Base-by-base conservation (phyloP, 2,797 vertebrate genomes). In the Staurois parvus region DNA sequence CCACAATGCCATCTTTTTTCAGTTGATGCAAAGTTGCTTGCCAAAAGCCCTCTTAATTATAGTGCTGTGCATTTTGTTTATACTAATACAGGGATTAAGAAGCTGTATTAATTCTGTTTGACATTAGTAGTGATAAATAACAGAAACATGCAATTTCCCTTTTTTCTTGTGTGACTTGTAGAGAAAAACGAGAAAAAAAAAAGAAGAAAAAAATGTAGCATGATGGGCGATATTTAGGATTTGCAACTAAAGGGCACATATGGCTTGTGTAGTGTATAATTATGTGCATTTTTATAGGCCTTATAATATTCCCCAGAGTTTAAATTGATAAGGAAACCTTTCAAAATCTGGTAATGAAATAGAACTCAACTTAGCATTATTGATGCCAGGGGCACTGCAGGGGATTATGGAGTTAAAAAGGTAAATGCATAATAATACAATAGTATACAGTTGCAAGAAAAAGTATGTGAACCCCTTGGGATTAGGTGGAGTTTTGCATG, bases 61-160 rank as follows among this genome's bases (percentile, higher is more conserved):
- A 81, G 88, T 74, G 5, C 89, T 0, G 48, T 10, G 59, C 86
- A 88, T 87, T 90, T 88, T 64, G 10, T 81, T 86, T 0, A 37
- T 88, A 34, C 24, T 28, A 45, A 34, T 75, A 2, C 29, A 0
- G 64, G 85, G 6, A 74, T 76, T 52, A 83, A 88, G 76, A 90
- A 87, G 88, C 88, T 84, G 84, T 89, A 78, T 91, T 92, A 92
- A 93, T 90, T 86, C 48, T 79, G 88, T 86, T 88, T 88, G 90
- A 90, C 73, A 19, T 89, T 89, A 52, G 89, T n/a, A 56, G 87
- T 90, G 91, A 90, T 90, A 91, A 90, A 91, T 88, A 87, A 89
- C 42, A 87, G 88, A 90, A 89, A 90, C 85, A 85, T 87, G 28
- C 34, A 91, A 90, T 87, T 85, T 74, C 77, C 88, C 82, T 89